A percentile compares a stretch with the other conserved stretches of the same genome.
Conservation (phyloP, 2,113 vertebrate species). For the Isichthys henryi region DNA sequence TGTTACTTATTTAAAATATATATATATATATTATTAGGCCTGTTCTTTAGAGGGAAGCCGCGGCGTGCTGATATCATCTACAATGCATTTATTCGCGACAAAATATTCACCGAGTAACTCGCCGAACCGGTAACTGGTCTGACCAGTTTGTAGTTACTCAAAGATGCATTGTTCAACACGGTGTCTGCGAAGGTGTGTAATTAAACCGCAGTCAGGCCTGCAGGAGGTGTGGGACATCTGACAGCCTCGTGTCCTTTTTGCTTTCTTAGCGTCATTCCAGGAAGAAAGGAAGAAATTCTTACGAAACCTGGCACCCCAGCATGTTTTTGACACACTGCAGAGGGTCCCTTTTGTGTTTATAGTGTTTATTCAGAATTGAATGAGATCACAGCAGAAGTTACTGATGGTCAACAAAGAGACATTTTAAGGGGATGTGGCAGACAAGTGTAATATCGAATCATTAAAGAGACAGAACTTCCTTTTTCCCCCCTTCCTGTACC, state of each 20-base stretch:
- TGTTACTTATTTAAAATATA: neutral
- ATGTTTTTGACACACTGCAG: neutral
- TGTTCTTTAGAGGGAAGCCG: neutral
- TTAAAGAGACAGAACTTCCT: neutral
- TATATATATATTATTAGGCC: neutral
- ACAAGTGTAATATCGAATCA: neutral
- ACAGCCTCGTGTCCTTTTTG: neutral
- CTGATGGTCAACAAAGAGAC: neutral
- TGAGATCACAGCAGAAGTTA: neutral
- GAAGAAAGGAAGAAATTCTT: neutral
- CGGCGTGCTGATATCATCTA: neutral
- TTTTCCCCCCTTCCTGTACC: neutral
- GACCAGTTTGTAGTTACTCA: constrained; percentile 3
- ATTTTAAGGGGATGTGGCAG: neutral
- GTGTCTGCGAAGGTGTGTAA: neutral
- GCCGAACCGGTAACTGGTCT: neutral
- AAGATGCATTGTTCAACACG: neutral
- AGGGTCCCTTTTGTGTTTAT: neutral
- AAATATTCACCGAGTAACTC: neutral
- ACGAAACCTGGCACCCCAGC: neutral
- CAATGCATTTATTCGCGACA: neutral
- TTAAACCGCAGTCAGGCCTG: neutral
- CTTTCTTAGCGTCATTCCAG: neutral
- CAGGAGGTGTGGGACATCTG: neutral
- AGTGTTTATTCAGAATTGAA: neutral